Evolutionary conservation across 2,797 vertebrate species (phyloP), one percentile per base, ranked within the genome.

Genomic region (Epinephelus coioides): DNA sequence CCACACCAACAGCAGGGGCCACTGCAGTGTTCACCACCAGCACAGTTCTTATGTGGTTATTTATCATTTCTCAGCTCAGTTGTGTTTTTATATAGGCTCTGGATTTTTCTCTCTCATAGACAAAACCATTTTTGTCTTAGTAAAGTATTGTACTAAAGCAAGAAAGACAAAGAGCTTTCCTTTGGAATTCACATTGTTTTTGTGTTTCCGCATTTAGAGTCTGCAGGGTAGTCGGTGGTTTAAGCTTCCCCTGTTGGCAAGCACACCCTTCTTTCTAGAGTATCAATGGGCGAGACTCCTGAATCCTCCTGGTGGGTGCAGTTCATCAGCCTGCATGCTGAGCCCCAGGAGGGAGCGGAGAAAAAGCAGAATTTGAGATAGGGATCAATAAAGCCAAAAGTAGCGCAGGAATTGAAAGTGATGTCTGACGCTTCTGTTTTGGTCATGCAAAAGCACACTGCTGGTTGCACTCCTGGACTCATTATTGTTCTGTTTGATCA

Each of bases 231-330:
- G 64, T 34, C 14, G 9, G 2, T 57, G 55, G 30, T 71, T 87
- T 79, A 78, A 81, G 84, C 70, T 67, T 67, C 75, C 77, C 62
- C 71, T 14, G 15, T 73, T 90, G 88, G 83, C 77, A 82, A 54
- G 18, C 54, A 17, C 38, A 13, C 17, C 23, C 61, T 55, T 4
- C 57, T 77, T 75, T 82, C 78, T 74, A 11, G 53, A 80, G 67
- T 79, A 76, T 91, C 76, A 67, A 25, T 38, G 66, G 79, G 76
- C 69, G 74, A 66, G 59, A 53, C 73, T 80, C 82, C 67, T 67
- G 81, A 89, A 81, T 84, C 75, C 66, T 78, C 76, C 84, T 47
- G 57, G 79, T 84, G 83, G 86, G 75, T 61, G 81, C 77, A 79
- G 85, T 76, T 85, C 79, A 81, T 79, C 23, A 14, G 81, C 17